Base-by-base conservation (phyloP, 2,888 invertebrate species). In the Melipona beecheii region DNA sequence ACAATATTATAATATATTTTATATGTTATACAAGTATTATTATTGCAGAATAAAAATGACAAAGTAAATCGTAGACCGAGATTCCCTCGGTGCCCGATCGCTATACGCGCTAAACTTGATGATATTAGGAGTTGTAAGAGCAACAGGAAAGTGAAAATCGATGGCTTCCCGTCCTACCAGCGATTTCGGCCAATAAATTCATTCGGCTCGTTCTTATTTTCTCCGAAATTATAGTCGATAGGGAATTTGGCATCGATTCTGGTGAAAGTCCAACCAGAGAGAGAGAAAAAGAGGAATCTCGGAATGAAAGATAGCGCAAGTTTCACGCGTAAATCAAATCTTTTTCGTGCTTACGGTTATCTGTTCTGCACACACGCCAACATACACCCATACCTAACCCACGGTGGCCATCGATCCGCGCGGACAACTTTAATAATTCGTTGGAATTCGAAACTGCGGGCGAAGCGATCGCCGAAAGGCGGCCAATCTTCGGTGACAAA, bases 261-360 rank as follows among this genome's bases (percentile, higher is more conserved):
- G 58, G 19, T 17, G 66, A 21, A 31, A 43, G 49, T 64, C 43
- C 54, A 21, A 31, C 21, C 31, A n/a, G 36, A 9, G 9, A 43
- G 43, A 9, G 9, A 43, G 43, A 43, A 2, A 43, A 9, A 43
- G 11, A 4, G 11, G 19, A 62, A 62, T 21, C 0, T 5, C 19
- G 62, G 60, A 52, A 62, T 81, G 72, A 81, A 74, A 74, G 72
- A 81, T 62, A 50, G 64, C 15, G 15, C 43, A 17, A 31, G 36
- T 64, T 58, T 17, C 52, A 24, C 50, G 62, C 74, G 64, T 74
- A 75, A 75, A 82, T 82, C 82, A 74, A 82, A 74, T 52, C 62
- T 43, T 58, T 19, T 58, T 19, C 69, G 49, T 70, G 50, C 43
- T 64, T 56, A 58, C 36, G n/a, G 73, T 21, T 62, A 58, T 54